Conservation (phyloP, 2,797 vertebrate genomes). For the Sarcophilus harrisii region DNA sequence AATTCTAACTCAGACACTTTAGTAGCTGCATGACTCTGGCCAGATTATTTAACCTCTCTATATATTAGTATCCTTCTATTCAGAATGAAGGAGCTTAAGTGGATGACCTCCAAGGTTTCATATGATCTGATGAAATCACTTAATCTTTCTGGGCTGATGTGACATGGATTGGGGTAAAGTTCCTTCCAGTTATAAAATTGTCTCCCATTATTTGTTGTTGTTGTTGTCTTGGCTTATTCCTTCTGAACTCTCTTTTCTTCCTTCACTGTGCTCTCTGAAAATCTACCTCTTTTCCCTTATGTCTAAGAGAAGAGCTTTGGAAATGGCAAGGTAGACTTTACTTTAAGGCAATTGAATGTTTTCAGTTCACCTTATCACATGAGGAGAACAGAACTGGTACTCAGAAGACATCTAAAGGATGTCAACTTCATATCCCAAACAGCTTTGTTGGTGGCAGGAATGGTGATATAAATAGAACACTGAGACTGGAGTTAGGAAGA, state of each 20-base stretch:
- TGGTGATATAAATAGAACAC: background rate
- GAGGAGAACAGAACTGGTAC: constrained; percentile 10
- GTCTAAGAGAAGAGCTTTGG: background rate
- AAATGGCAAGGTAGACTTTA: constrained; percentile 37
- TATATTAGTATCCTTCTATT: background rate
- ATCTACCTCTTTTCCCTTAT: background rate
- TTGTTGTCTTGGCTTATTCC: background rate
- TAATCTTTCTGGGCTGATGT: background rate
- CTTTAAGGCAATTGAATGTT: background rate
- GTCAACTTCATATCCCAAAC: constrained; percentile 9
- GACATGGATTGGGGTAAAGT: background rate
- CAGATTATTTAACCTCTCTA: background rate
- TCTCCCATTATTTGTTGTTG: background rate
- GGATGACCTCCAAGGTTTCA: background rate
- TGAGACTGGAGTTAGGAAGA: background rate
- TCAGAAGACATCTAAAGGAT: constrained; percentile 46
- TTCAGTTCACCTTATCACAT: background rate
- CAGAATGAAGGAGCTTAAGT: background rate
- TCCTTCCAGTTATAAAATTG: background rate
- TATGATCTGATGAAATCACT: background rate
- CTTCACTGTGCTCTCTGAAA: constrained; percentile 3
- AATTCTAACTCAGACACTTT: background rate
- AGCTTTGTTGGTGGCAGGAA: background rate
- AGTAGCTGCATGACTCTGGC: background rate
- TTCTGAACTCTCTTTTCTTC: background rate